phyloP scores from a whole-genome alignment of 2,113 vertebrate genomes.

The Phaetusa simplex region DNA sequence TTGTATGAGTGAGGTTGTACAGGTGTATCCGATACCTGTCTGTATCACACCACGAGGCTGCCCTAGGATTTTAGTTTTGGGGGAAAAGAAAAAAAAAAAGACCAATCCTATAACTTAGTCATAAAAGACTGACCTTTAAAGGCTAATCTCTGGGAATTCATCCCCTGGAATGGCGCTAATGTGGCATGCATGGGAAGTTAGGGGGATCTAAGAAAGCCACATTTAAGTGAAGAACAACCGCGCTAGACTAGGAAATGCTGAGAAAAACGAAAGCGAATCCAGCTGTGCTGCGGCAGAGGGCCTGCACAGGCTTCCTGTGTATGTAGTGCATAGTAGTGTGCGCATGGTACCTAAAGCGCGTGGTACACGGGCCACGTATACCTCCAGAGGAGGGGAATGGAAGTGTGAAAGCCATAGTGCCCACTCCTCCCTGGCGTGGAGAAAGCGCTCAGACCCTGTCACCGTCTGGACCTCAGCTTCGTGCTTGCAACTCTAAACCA shows the following conservation, averaged over 20 bases:
- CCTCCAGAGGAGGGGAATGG: neutral
- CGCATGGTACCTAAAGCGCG: accelerated
- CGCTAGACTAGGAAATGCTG: neutral
- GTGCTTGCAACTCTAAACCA: neutral
- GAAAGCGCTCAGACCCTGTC: neutral
- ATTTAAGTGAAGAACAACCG: neutral
- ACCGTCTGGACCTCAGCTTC: neutral
- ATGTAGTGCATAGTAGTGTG: no score
- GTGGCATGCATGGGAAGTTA: neutral
- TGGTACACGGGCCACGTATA: neutral
- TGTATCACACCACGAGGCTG: neutral
- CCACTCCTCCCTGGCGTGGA: neutral
- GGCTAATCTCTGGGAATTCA: neutral
- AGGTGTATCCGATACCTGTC: neutral
- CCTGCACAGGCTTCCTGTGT: neutral
- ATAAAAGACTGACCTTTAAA: neutral
- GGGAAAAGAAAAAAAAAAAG: neutral
- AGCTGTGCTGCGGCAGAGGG: neutral
- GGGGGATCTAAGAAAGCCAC: neutral
- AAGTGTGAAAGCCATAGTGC: neutral
- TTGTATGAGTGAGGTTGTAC: neutral
- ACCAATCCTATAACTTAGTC: neutral
- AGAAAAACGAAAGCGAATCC: neutral
- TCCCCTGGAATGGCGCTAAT: neutral
- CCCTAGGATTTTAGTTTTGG: neutral